phyloP scores from a whole-genome alignment of 1,140 invertebrate genomes.

The Battus philenor region DNA sequence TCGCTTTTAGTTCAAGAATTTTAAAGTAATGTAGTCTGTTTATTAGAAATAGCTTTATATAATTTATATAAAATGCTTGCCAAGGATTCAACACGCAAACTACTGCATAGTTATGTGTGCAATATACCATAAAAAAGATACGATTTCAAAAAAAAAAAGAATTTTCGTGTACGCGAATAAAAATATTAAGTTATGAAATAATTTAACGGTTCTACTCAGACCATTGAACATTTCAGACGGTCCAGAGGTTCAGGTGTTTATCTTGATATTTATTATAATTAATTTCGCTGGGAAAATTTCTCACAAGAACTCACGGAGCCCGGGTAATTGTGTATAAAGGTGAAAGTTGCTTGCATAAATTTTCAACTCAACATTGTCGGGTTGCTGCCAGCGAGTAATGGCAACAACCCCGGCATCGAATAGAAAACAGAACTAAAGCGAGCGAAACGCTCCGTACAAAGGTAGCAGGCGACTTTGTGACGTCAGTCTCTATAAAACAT shows the following conservation, averaged over 20 bases:
- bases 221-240: conserved; percentile 3
- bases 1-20: no score
- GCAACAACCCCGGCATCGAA: conserved; percentile 9
- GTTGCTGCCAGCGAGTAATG: conserved; percentile 4
- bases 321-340: conserved; percentile 8
- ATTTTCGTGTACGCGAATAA: no score
- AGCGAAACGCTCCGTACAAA: conserved; percentile 20
- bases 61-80: no score
- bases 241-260: conserved; percentile 14
- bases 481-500: conserved; percentile 48
- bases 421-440: conserved; percentile 20
- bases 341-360: conserved; percentile 9
- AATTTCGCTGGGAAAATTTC: conserved; percentile 10
- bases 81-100: no score
- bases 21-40: no score
- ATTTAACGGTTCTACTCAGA: no score
- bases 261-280: conserved; percentile 16
- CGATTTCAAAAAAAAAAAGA: no score
- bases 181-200: no score
- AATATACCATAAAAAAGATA: no score
- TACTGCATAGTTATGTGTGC: no score
- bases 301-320: conserved; percentile 5
- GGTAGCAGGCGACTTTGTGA: conserved; percentile 31
- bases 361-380: conserved; percentile 9
- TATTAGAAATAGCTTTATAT: no score